Conservation (phyloP, 2,797 vertebrate species). For the Poecilia velifera region DNA sequence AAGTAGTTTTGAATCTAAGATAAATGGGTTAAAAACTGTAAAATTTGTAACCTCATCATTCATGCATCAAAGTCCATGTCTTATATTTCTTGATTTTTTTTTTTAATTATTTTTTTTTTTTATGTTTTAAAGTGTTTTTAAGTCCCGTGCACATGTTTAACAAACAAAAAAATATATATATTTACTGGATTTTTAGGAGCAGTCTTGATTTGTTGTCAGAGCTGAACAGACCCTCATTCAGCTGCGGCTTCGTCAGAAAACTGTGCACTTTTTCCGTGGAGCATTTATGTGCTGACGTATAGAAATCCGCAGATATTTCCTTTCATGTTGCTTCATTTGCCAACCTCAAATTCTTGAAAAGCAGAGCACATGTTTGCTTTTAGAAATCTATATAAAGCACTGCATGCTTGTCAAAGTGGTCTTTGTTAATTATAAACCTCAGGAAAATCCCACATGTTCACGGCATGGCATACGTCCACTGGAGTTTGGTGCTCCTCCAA, state of each 20-base stretch:
- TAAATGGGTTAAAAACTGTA: not conserved
- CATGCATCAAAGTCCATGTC: not conserved
- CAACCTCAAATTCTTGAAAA: constrained; percentile 55
- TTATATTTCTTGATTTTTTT: too few species aligned
- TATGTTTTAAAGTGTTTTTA: not conserved
- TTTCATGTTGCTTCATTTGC: constrained; percentile 64
- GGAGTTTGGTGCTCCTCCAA: constrained; percentile 24
- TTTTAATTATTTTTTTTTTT: too few species aligned
- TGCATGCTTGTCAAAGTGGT: constrained; percentile 42
- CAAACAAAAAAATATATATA: too few species aligned
- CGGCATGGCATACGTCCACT: constrained; percentile 28
- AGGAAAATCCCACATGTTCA: constrained; percentile 54
- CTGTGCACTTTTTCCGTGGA: constrained; percentile 30
- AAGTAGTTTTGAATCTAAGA: not conserved
- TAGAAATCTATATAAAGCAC: constrained; percentile 55
- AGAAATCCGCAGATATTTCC: constrained; percentile 42
- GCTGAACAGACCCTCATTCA: constrained; percentile 9
- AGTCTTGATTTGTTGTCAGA: constrained; percentile 10
- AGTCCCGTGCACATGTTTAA: not conserved
- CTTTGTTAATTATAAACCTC: constrained; percentile 61
- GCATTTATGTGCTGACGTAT: constrained; percentile 34
- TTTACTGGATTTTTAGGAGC: not conserved
- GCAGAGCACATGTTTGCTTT: constrained; percentile 40
- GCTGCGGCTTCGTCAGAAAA: constrained; percentile 15
- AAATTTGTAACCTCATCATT: not conserved